Base-by-base conservation (phyloP, 2,888 invertebrate genomes). In the Hermaeophaga mercurialis region DNA sequence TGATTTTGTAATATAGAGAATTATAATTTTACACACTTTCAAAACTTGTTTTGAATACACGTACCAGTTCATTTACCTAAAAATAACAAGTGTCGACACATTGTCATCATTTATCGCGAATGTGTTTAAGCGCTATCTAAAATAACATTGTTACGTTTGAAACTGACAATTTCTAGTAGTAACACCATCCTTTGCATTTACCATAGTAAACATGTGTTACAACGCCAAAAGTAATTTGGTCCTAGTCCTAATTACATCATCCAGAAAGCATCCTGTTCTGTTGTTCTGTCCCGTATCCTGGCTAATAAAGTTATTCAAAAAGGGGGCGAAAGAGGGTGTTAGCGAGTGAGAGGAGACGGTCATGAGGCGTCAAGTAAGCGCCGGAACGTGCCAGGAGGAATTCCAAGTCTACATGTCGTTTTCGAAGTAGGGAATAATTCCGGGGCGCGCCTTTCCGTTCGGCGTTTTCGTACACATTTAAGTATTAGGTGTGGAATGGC, bases 331-430 rank as follows among this genome's bases (percentile, higher is more conserved):
- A 31, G 22, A 11, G 49, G 11, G 33, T 19, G 18, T 19, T 8
- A 12, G 18, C 39, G 39, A 31, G n/a, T 19, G 39, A 19, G 39
- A 22, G 19, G 22, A 3, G 38, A 18, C 15, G 17, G 14, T 9
- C 15, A 7, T 49, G 59, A 60, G 53, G 61, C 61, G 60, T 54
- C 60, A 55, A 57, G 54, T 60, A 52, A 43, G 54, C 48, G 54
- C 43, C 19, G 57, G 52, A 59, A 61, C 62, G 58, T 62, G 63
- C 59, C 55, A 59, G 59, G 38, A 33, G 54, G 62, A 63, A 65
- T 62, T 24, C 28, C 39, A 38, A 24, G 7, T 26, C 26, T 15
- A 28, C 28, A 39, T 19, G 39, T n/a, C 39, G 39, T 39, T 39
- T 39, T 39, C 39, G 19, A 31, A 11, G 11, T 31, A 31, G 31